A percentile compares a stretch with the other conserved stretches of the same genome.
phyloP scores from a whole-genome alignment of 2,113 vertebrate species.

The Serinus canaria region DNA sequence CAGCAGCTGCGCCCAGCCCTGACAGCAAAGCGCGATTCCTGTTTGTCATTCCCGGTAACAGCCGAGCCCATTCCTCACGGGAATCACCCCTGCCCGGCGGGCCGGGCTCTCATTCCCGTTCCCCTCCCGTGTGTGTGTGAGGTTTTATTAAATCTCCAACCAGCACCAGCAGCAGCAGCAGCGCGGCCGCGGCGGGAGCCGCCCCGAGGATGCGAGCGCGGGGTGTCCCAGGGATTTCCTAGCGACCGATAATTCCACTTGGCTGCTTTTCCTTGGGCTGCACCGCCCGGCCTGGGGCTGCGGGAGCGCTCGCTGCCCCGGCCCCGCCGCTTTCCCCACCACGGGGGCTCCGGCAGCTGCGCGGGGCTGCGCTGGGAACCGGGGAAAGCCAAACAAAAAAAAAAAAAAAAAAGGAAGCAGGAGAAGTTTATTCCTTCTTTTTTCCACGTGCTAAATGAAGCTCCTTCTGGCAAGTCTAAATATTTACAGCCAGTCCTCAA shows the following conservation, averaged over 20 bases:
- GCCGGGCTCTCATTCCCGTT: not conserved
- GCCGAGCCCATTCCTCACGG: not conserved
- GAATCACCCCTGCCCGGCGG: not conserved
- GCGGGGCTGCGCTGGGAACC: not conserved
- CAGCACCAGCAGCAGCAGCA: not conserved
- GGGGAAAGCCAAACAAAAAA: not conserved
- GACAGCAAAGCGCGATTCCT: not conserved
- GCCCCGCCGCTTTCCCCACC: not conserved
- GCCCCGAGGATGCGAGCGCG: not conserved
- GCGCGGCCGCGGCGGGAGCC: not conserved
- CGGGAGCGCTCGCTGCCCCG: not conserved
- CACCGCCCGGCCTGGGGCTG: not conserved
- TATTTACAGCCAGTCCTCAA: constrained; percentile 6
- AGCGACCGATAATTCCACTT: constrained; percentile 31
- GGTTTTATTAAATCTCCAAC: not conserved
- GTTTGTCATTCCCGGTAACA: not conserved
- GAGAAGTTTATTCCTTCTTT: not conserved
- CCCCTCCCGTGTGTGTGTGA: not conserved
- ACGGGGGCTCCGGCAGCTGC: constrained; percentile 6
- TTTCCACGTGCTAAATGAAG: not conserved
- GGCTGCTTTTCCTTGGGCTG: constrained; percentile 15
- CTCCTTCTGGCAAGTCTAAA: constrained; percentile 13
- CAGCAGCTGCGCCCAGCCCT: not conserved
- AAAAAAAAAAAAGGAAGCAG: not conserved
- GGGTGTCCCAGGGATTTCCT: not conserved